Percentiles rank a stretch among this genome's conserved stretches.
Conservation (phyloP, 2,888 invertebrate genomes). For the Phytoseiulus persimilis region DNA sequence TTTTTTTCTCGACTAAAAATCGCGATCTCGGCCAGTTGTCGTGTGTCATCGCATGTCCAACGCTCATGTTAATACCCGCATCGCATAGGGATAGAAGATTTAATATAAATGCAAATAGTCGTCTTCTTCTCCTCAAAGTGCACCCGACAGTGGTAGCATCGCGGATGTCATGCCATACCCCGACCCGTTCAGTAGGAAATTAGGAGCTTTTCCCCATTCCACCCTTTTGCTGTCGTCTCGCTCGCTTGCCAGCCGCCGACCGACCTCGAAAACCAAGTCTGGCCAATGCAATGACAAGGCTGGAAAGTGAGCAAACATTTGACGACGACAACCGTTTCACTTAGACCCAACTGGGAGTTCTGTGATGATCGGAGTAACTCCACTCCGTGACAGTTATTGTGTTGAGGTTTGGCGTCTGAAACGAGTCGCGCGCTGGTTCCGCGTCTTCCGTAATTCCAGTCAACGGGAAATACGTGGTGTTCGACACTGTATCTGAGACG, state of each 20-base stretch:
- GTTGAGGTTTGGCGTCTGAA: too few species aligned
- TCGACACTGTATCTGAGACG: too few species aligned
- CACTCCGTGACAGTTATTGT: too few species aligned
- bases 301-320: background rate
- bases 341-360: background rate
- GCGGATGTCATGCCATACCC: background rate
- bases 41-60: constrained; percentile 5
- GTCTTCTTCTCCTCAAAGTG: background rate
- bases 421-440: too few species aligned
- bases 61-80: background rate
- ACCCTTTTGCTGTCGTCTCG: background rate
- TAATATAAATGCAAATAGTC: constrained; percentile 38
- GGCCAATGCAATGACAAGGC: background rate
- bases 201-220: background rate
- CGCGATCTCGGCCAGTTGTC: background rate
- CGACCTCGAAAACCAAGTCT: background rate
- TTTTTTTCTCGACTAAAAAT: background rate
- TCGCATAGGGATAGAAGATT: constrained; percentile 14
- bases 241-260: background rate
- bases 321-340: background rate
- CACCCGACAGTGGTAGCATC: constrained; percentile 5
- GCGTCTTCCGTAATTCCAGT: too few species aligned
- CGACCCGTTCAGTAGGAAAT: constrained; percentile 5
- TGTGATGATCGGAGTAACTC: background rate
- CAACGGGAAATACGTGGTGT: too few species aligned